Evolutionary conservation across 2,797 vertebrate genomes (phyloP).

Genomic region (Myotis planiceps): DNA sequence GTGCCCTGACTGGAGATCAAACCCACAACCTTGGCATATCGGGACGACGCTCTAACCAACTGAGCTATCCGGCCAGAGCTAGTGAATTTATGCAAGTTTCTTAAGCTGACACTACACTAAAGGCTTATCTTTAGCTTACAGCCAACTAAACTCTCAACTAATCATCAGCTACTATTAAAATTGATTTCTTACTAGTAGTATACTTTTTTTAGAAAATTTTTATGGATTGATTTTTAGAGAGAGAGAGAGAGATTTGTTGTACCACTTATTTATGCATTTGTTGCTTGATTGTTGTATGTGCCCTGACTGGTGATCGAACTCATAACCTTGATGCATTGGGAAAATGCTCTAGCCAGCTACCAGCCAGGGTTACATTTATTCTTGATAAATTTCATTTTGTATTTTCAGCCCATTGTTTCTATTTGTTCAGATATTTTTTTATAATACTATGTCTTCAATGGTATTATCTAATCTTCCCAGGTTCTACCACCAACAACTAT

Average conservation of each 20-base stretch:
- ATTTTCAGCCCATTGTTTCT: constrained; percentile 28
- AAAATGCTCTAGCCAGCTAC: too few relatives aligned
- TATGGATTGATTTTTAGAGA: too few relatives aligned
- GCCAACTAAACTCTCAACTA: constrained; percentile 13
- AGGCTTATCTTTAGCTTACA: neutral
- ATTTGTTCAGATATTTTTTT: constrained; percentile 29
- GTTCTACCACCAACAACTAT: neutral
- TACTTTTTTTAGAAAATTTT: neutral
- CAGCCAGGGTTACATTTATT: neutral
- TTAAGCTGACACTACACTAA: neutral
- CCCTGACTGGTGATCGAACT: too few relatives aligned
- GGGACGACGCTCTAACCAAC: neutral
- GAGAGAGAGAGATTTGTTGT: too few relatives aligned
- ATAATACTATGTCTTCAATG: neutral
- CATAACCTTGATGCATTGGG: too few relatives aligned
- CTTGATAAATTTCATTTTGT: constrained; percentile 42
- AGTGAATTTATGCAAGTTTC: neutral
- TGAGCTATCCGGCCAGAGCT: neutral
- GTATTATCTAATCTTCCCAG: neutral
- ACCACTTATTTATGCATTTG: too few relatives aligned
- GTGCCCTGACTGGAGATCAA: neutral
- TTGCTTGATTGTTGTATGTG: too few relatives aligned
- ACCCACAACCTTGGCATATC: too few relatives aligned
- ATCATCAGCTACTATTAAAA: constrained; percentile 28
- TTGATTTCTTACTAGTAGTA: neutral